These are phyloP conservation scores for Melanotaenia parkinsoni DNA, from an alignment of 2,797 vertebrate genomes.

Conservation along the genomic window DNA sequence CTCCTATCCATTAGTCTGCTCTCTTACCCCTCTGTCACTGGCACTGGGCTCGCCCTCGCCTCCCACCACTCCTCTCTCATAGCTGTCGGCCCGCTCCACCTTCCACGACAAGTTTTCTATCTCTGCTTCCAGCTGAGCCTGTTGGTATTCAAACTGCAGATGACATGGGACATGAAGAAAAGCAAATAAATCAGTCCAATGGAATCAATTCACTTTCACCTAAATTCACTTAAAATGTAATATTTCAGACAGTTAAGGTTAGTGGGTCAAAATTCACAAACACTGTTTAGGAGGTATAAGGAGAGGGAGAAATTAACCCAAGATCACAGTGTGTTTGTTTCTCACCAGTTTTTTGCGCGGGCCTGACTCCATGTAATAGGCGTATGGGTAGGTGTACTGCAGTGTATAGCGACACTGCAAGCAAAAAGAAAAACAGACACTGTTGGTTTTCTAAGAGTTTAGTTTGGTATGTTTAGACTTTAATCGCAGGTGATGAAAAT, in stretches of 20 bases:
- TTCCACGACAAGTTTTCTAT: constrained; percentile 99
- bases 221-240: neutral
- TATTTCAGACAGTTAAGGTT: neutral
- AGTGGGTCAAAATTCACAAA: neutral
- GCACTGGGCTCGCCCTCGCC: constrained; percentile 84
- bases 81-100: constrained; percentile 96
- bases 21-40: constrained; percentile 86
- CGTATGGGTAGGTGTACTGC: constrained; percentile 99
- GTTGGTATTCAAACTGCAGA: constrained; percentile 97
- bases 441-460: neutral
- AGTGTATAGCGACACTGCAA: constrained; percentile 96
- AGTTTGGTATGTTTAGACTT: neutral
- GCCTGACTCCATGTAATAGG: constrained; percentile 99
- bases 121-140: constrained; percentile 98
- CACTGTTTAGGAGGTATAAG: neutral
- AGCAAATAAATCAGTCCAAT: neutral
- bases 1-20: neutral
- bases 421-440: constrained; percentile 1
- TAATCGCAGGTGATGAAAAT: neutral
- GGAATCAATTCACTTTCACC: neutral
- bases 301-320: neutral
- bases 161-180: neutral
- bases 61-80: constrained; percentile 91
- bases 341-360: constrained; percentile 98
- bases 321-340: neutral